These are phyloP conservation scores for Leptopilina syphax DNA, from an alignment of 2,888 invertebrate genomes.

Conservation along the genomic window DNA sequence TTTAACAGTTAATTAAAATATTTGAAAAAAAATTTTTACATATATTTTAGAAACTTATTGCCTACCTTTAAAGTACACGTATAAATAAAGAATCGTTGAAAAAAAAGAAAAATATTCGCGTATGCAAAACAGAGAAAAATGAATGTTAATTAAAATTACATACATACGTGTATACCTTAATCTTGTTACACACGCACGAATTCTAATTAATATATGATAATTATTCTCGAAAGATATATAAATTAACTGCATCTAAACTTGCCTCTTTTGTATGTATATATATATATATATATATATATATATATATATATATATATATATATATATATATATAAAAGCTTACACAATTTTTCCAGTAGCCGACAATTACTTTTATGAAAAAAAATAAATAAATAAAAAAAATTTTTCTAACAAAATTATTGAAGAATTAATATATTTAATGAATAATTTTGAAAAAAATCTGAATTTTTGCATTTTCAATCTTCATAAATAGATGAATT, in stretches of 20 bases:
- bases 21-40: neutral
- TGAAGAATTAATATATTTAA: neutral
- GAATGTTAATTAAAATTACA: conserved; percentile 9
- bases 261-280: no score
- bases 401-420: no score
- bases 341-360: conserved; percentile 8
- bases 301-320: no score
- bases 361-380: neutral
- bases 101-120: neutral
- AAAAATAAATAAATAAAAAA: neutral
- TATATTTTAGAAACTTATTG: neutral
- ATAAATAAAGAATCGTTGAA: neutral
- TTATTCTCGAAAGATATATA: neutral
- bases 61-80: no score
- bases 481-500: no score
- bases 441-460: no score
- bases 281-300: no score
- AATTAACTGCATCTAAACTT: neutral
- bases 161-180: neutral
- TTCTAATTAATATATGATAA: conserved; percentile 30
- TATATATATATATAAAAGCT: neutral
- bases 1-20: no score
- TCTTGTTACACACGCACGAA: conserved; percentile 26
- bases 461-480: no score
- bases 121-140: neutral